Percentiles rank a stretch among this genome's conserved stretches.
Conservation (phyloP, 2,888 invertebrate species). For the Sinotaia quadrata region DNA sequence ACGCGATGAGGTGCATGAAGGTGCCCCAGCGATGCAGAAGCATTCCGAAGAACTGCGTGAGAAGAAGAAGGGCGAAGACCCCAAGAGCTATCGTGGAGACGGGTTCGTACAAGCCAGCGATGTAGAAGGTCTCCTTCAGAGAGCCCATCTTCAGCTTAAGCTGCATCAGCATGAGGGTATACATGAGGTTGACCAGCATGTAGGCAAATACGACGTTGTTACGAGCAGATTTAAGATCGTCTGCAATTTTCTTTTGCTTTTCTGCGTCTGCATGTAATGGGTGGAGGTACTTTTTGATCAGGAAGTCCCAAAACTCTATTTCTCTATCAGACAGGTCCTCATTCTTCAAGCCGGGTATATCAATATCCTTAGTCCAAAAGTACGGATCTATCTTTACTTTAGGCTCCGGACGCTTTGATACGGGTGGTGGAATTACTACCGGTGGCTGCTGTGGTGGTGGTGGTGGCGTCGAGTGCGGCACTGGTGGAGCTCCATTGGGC, state of each 20-base stretch:
- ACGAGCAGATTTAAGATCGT: constrained; percentile 43
- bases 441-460: background rate
- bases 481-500: background rate
- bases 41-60: constrained; percentile 97
- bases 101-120: constrained; percentile 61
- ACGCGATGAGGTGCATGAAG: constrained; percentile 94
- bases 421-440: background rate
- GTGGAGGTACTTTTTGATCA: constrained; percentile 92
- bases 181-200: constrained; percentile 96
- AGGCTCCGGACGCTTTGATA: background rate
- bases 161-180: constrained; percentile 97
- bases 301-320: constrained; percentile 91
- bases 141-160: constrained; percentile 73
- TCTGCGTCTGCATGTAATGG: constrained; percentile 74
- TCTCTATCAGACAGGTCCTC: constrained; percentile 86
- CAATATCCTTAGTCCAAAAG: constrained; percentile 42
- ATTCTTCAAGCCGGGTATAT: constrained; percentile 87
- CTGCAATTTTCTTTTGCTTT: constrained; percentile 42
- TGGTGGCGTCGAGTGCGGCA: constrained; percentile 69
- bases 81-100: constrained; percentile 93
- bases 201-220: constrained; percentile 56
- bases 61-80: constrained; percentile 94
- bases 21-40: constrained; percentile 99
- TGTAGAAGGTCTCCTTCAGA: constrained; percentile 78
- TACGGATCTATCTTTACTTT: constrained; percentile 24